Conservation (phyloP, 1,140 invertebrate species). For the Apis cerana region DNA sequence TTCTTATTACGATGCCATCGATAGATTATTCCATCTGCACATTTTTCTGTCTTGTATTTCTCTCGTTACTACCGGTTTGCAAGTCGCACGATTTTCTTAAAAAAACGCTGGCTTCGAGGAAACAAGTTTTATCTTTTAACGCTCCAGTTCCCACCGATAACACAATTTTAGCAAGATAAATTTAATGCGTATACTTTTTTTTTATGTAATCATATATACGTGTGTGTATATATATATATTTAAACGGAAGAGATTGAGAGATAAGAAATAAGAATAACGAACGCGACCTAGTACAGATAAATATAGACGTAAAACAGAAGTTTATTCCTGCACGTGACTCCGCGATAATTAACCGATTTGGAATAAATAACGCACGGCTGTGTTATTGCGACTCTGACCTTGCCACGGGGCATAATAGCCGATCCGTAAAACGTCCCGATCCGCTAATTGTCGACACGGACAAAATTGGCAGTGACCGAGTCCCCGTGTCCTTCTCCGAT, state of each 20-base stretch:
- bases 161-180: neutral
- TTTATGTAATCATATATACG: too few relatives aligned
- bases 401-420: neutral
- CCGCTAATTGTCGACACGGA: neutral
- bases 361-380: neutral
- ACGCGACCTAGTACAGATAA: neutral
- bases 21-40: neutral
- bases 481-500: neutral
- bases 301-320: too few relatives aligned
- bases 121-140: neutral
- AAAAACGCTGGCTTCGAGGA: neutral
- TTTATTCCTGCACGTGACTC: neutral
- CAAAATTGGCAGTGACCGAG: conserved; percentile 13
- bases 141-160: neutral
- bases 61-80: neutral
- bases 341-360: neutral
- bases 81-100: neutral
- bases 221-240: too few relatives aligned
- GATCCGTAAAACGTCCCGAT: neutral
- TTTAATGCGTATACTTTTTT: neutral
- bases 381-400: neutral
- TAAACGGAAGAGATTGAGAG: neutral
- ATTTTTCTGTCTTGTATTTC: neutral
- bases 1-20: neutral
- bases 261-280: neutral